These are phyloP conservation scores for Empidonax traillii DNA, from an alignment of 2,113 vertebrate species.

Conservation along the genomic window DNA sequence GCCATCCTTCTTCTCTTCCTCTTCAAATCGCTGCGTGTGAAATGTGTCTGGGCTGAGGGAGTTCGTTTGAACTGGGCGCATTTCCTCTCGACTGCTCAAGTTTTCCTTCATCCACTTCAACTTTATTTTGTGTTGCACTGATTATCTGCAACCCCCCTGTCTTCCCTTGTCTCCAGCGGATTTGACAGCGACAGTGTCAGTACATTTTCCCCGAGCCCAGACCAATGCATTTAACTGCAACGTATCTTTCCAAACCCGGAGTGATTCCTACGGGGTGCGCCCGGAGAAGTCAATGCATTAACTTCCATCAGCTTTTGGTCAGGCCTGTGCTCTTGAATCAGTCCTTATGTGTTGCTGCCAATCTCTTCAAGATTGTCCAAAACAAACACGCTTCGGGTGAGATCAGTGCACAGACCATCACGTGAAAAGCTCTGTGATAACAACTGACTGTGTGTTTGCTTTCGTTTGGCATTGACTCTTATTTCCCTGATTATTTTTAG, in stretches of 20 bases:
- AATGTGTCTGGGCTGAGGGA: background rate
- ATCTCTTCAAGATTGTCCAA: background rate
- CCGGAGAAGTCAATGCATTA: background rate
- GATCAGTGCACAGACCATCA: background rate
- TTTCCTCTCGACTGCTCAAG: background rate
- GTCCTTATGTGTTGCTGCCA: background rate
- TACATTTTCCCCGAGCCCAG: background rate
- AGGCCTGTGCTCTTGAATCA: background rate
- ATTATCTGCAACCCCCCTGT: background rate
- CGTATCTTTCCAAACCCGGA: background rate
- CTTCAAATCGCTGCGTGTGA: background rate
- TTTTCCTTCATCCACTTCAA: background rate
- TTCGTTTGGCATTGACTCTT: background rate
- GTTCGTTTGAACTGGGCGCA: background rate
- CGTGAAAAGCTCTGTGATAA: constrained; percentile 1
- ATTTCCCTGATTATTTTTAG: constrained; percentile 14
- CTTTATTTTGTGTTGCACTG: background rate
- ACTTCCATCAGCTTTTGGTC: background rate
- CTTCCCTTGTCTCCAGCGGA: background rate
- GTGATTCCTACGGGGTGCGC: background rate
- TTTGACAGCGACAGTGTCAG: background rate
- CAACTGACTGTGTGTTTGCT: background rate
- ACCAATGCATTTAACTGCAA: background rate
- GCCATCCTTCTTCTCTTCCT: background rate
- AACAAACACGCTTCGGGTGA: background rate